Conservation (phyloP, 2,888 invertebrate species). For the Saturnia pavonia region DNA sequence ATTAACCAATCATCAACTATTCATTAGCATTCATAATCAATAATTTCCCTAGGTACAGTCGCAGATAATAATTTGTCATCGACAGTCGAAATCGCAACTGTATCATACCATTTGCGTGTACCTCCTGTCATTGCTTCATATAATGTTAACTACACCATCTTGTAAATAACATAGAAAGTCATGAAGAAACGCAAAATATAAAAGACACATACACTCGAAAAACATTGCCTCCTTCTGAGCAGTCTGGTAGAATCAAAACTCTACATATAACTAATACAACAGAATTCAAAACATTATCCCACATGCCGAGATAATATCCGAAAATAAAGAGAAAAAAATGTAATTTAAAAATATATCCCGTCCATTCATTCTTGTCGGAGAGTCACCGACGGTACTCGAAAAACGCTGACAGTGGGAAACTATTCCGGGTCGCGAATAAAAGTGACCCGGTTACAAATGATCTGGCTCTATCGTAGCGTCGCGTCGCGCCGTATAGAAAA, state of each 20-base stretch:
- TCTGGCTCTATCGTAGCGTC: slow-evolving; percentile 45
- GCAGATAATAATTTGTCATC: too few relatives aligned
- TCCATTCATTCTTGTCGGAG: slow-evolving; percentile 46
- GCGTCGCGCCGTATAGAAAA: slow-evolving; percentile 33
- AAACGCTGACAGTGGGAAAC: slow-evolving; percentile 54
- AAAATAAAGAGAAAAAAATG: slow-evolving; percentile 36
- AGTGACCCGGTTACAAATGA: slow-evolving; percentile 67
- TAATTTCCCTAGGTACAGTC: too few relatives aligned
- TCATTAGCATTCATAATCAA: too few relatives aligned
- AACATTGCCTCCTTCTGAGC: too few relatives aligned
- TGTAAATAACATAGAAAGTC: too few relatives aligned
- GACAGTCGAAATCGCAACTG: too few relatives aligned
- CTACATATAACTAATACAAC: background rate
- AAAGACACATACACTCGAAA: background rate
- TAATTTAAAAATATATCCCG: slow-evolving; percentile 46
- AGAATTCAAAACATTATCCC: background rate
- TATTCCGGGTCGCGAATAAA: slow-evolving; percentile 62
- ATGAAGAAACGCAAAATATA: too few relatives aligned
- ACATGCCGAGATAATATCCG: slow-evolving; percentile 16
- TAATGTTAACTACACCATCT: too few relatives aligned
- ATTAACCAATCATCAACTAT: too few relatives aligned
- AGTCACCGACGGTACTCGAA: slow-evolving; percentile 45
- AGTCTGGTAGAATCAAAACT: too few relatives aligned
- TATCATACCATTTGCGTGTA: too few relatives aligned
- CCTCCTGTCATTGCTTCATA: too few relatives aligned